Base-by-base conservation (phyloP, 2,113 vertebrate species). In the Boleophthalmus pectinirostris region DNA sequence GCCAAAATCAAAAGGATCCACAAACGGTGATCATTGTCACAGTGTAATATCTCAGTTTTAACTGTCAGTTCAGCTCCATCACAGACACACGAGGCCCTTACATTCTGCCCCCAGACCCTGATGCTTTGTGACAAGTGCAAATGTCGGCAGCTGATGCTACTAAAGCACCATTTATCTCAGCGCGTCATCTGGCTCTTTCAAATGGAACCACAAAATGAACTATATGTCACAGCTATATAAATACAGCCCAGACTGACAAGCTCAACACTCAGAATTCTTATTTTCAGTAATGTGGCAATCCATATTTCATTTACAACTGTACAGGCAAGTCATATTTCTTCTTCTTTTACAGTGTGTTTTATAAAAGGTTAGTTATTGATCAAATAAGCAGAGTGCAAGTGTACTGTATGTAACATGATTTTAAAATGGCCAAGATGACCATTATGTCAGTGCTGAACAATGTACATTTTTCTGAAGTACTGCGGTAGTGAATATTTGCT, bases 91-190 rank as follows among this genome's bases (percentile, higher is more conserved):
- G 58, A 61, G 6, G 14, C 24, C 33, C 20, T 35, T 20, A 64
- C 10, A 43, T 38, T n/a, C 3, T 38, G 33, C 61, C 18, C 20
- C 10, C 9, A 5, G 61, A 35, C 15, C 11, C 47, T 68, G 49
- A 68, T 68, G 24, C 24, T 4, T 33, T 53, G 49, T 68, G 67
- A 68, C 67, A 54, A 54, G 47, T 13, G 69, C 49, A 38, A 57
- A 70, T 70, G 20, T 11, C 53, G 23, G 24, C 49, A 70, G 68
- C 68, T 58, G 68, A 18, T 23, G 68, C 35, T 33, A 35, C 67
- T 68, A 33, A 68, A 53, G 18, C 29, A 24, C 47, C 35, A 5
- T 53, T 68, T 53, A 68, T 33, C 29, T 23, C 25, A 23, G 16
- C 33, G 24, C 45, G 21, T 43, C 68, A 70, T 57, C 53, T 57